These are phyloP conservation scores for Drosophila kanekoi DNA, from an alignment of 2,888 invertebrate genomes.

Conservation along the genomic window DNA sequence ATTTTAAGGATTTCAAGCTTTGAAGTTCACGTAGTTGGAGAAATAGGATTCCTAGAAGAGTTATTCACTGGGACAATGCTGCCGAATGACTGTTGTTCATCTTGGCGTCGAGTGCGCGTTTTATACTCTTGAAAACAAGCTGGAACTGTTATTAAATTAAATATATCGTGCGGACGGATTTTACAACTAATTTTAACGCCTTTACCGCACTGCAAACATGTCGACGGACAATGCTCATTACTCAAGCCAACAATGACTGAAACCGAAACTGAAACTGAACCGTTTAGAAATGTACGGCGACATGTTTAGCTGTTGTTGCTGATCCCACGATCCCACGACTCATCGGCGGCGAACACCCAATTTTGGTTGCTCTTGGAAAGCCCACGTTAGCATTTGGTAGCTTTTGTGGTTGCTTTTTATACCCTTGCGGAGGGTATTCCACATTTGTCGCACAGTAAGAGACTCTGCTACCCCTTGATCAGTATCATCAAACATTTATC, in stretches of 20 bases:
- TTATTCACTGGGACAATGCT: slow-evolving; percentile 42
- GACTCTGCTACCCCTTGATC: too few species aligned
- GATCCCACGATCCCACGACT: slow-evolving; percentile 71
- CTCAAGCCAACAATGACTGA: slow-evolving; percentile 52
- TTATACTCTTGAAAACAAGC: slow-evolving; percentile 58
- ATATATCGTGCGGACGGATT: slow-evolving; percentile 50
- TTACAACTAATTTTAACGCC: slow-evolving; percentile 69
- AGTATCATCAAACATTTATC: too few species aligned
- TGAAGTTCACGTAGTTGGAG: slow-evolving; percentile 3
- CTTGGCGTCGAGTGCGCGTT: slow-evolving; percentile 37
- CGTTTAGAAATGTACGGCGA: slow-evolving; percentile 51
- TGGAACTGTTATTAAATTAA: slow-evolving; percentile 47
- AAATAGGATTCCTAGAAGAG: background rate
- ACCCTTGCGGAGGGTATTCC: background rate
- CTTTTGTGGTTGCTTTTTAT: slow-evolving; percentile 13
- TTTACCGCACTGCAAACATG: slow-evolving; percentile 42
- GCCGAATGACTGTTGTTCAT: slow-evolving; percentile 55
- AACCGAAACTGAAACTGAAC: slow-evolving; percentile 42
- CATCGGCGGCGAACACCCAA: slow-evolving; percentile 48
- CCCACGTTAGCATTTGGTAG: slow-evolving; percentile 49
- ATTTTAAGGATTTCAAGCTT: slow-evolving; percentile 20
- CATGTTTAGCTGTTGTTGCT: slow-evolving; percentile 27
- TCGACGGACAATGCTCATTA: slow-evolving; percentile 66
- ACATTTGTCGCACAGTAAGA: background rate
- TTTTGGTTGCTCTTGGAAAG: slow-evolving; percentile 58